A percentile compares a stretch with the other conserved stretches of the same genome.
These are phyloP conservation scores for Gallinago stenura DNA, from an alignment of 2,797 vertebrate species.

Conservation along the genomic window DNA sequence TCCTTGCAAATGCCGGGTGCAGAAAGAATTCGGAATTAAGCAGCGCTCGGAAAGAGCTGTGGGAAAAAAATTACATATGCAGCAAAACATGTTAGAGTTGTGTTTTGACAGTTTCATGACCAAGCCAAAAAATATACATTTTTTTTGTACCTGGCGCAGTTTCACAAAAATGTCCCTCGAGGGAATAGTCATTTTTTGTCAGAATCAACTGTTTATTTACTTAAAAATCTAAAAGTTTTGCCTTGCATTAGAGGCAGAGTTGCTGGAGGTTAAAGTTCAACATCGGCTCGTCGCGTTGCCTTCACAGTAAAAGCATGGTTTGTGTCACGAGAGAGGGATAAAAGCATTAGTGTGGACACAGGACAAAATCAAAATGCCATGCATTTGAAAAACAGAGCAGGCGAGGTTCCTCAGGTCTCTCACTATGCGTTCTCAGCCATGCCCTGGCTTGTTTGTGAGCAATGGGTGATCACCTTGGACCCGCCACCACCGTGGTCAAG, in stretches of 20 bases:
- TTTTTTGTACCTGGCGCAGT: constrained; percentile 60
- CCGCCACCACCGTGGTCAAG: rapidly evolving
- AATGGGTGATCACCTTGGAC: not conserved
- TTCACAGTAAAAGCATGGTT: not conserved
- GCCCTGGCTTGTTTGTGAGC: rapidly evolving
- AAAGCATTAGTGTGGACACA: not conserved
- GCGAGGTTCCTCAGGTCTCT: not conserved
- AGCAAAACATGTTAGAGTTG: constrained; percentile 65
- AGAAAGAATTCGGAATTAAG: constrained; percentile 52
- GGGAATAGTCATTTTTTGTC: constrained; percentile 50
- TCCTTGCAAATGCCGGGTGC: not conserved
- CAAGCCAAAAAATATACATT: constrained; percentile 65
- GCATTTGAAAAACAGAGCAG: not conserved
- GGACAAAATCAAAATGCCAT: not conserved
- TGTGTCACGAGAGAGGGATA: constrained; percentile 16
- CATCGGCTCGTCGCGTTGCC: constrained; percentile 3
- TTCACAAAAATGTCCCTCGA: constrained; percentile 65
- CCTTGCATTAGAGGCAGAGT: constrained; percentile 41
- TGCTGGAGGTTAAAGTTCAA: constrained; percentile 52
- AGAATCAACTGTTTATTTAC: constrained; percentile 70
- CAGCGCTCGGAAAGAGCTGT: constrained; percentile 60
- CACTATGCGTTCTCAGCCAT: rapidly evolving
- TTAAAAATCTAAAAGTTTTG: constrained; percentile 64
- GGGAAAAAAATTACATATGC: constrained; percentile 83
- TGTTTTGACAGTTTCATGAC: constrained; percentile 68